These are phyloP conservation scores for Drosophila percnosoma DNA, from an alignment of 2,888 invertebrate species.

Conservation along the genomic window DNA sequence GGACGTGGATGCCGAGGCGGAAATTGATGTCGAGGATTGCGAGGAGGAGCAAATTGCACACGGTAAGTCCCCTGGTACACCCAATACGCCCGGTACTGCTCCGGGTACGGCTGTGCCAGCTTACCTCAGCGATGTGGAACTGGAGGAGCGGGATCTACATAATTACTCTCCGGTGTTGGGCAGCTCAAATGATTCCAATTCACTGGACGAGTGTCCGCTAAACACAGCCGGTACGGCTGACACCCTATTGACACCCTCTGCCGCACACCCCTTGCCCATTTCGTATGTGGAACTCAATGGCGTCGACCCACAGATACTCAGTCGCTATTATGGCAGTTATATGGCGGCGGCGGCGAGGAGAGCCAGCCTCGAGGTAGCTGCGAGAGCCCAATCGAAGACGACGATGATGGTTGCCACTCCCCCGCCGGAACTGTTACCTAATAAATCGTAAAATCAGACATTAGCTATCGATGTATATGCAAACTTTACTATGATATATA, in stretches of 20 bases:
- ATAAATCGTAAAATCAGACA: conserved; percentile 42
- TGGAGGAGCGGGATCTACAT: conserved; percentile 45
- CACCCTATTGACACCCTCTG: background rate
- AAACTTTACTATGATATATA: background rate
- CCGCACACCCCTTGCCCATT: conserved; percentile 13
- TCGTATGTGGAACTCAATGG: conserved; percentile 50
- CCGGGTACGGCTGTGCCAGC: background rate
- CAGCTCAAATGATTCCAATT: conserved; percentile 66
- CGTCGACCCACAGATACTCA: conserved; percentile 82
- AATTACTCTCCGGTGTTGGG: conserved; percentile 43
- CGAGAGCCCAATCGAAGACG: conserved; percentile 37
- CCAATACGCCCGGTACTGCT: background rate
- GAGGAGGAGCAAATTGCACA: conserved; percentile 85
- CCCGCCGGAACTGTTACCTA: conserved; percentile 55
- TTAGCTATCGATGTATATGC: background rate
- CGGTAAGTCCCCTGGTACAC: background rate
- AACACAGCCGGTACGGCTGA: background rate
- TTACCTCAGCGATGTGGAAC: conserved; percentile 41
- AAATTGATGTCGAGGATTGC: conserved; percentile 88
- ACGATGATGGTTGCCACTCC: conserved; percentile 29
- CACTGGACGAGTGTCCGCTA: conserved; percentile 62
- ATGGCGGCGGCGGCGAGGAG: conserved; percentile 82
- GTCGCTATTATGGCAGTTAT: conserved; percentile 83
- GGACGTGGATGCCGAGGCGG: conserved; percentile 86
- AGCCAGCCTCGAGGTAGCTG: conserved; percentile 52